Evolutionary conservation across 2,797 vertebrate genomes (phyloP).

Genomic region (Sebastes taczanowskii): DNA sequence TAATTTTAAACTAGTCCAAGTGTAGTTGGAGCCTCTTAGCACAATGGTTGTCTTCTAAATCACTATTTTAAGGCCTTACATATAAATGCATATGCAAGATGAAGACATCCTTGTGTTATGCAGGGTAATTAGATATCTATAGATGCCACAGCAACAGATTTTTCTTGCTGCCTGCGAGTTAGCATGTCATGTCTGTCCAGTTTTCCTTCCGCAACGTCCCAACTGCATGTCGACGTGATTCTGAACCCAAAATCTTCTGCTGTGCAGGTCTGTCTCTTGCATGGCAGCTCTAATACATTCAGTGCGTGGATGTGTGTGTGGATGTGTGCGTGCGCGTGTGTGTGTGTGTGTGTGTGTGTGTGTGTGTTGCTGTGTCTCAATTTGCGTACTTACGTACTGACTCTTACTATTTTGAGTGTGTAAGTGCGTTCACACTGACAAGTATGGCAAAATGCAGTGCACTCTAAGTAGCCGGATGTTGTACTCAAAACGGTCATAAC

Average conservation of each 20-base stretch:
- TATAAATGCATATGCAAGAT: not conserved
- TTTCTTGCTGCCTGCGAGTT: not conserved
- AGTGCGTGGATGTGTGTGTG: not conserved
- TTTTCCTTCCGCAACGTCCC: not conserved
- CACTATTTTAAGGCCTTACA: not conserved
- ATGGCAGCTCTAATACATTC: not conserved
- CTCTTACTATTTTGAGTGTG: fast-evolving
- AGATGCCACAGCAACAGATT: not conserved
- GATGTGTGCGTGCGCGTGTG: not conserved
- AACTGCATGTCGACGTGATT: not conserved
- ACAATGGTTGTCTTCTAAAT: not conserved
- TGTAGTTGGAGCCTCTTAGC: not conserved
- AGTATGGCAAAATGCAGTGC: too few relatives aligned
- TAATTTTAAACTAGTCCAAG: not conserved
- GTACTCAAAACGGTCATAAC: too few relatives aligned
- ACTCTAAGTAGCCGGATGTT: too few relatives aligned
- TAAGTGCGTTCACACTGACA: too few relatives aligned
- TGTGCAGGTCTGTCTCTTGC: not conserved
- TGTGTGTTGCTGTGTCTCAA: not conserved
- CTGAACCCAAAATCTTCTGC: not conserved
- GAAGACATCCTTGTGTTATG: not conserved
- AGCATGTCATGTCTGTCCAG: not conserved
- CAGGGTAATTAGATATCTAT: not conserved
- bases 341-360: not conserved
- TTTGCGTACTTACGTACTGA: too few relatives aligned